Evolutionary conservation across 2,888 invertebrate genomes (phyloP).

Genomic region (Agriotes lineatus): DNA sequence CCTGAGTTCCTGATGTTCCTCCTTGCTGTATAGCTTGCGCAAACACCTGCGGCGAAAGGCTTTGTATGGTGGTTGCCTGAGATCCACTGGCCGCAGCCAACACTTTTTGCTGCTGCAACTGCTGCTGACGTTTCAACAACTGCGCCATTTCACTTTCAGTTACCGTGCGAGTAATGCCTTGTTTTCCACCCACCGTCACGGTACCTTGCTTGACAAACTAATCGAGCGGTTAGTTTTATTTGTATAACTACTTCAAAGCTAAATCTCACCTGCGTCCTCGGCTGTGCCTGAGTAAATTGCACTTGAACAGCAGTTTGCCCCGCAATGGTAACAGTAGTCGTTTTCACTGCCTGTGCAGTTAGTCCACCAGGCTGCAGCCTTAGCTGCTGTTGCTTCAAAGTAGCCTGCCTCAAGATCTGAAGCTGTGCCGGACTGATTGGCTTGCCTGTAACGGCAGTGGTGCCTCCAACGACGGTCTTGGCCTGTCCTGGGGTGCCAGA

Average conservation of each 20-base stretch:
- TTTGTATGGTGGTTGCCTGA: conserved; percentile 60
- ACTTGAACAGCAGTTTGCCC: conserved; percentile 58
- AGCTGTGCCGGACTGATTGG: conserved; percentile 70
- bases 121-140: conserved; percentile 66
- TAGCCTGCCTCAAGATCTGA: conserved; percentile 73
- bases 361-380: conserved; percentile 59
- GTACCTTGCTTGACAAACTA: conserved; percentile 64
- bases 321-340: conserved; percentile 61
- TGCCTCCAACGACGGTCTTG: conserved; percentile 58
- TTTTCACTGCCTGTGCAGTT: conserved; percentile 57
- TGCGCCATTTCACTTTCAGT: conserved; percentile 70
- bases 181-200: conserved; percentile 60
- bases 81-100: conserved; percentile 56
- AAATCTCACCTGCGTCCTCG: conserved; percentile 50
- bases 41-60: conserved; percentile 62
- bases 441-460: conserved; percentile 65
- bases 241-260: too few species aligned
- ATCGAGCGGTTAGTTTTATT: too few species aligned
- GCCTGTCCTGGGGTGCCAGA: conserved; percentile 59
- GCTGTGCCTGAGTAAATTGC: conserved; percentile 64
- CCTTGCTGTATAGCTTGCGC: conserved; percentile 67
- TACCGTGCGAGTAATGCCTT: conserved; percentile 63
- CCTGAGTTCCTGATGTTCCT: conserved; percentile 69
- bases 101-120: conserved; percentile 60
- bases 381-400: conserved; percentile 61